These are phyloP conservation scores for Pogonocherus hispidulus DNA, from an alignment of 2,888 invertebrate species.

Conservation along the genomic window DNA sequence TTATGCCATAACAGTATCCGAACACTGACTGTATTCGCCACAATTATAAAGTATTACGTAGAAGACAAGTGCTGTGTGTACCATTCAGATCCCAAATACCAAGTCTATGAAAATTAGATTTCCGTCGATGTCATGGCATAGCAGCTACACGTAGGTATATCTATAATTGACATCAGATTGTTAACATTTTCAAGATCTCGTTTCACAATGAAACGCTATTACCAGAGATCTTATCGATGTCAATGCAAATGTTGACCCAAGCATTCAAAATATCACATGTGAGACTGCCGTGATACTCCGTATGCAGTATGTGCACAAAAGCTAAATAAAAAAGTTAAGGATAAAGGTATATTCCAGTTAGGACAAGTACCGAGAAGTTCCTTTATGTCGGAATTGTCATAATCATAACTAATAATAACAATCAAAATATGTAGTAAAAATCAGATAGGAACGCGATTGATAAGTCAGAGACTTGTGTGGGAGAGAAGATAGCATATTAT, in stretches of 20 bases:
- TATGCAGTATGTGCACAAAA: background rate
- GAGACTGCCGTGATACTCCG: constrained; percentile 6
- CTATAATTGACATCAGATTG: constrained; percentile 52
- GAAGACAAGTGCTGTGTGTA: constrained; percentile 15
- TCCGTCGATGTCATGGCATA: constrained; percentile 25
- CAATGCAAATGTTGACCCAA: constrained; percentile 36
- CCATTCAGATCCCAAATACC: constrained; percentile 9
- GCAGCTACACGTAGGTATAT: constrained; percentile 39
- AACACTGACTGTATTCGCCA: no score
- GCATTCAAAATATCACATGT: constrained; percentile 32
- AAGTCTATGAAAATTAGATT: constrained; percentile 26
- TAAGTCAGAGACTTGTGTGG: no score
- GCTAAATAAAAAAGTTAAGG: background rate
- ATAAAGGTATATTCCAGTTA: no score
- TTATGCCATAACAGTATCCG: no score
- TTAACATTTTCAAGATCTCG: constrained; percentile 45
- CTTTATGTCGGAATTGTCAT: no score
- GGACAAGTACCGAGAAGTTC: no score
- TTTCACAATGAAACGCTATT: constrained; percentile 37
- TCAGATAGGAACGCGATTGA: no score
- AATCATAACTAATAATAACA: no score
- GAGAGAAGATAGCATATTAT: no score
- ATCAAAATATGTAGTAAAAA: no score
- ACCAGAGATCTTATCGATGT: constrained; percentile 35
- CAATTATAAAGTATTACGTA: background rate